A percentile compares a stretch with the other conserved stretches of the same genome.
These are phyloP conservation scores for Drosophila mayaguana DNA, from an alignment of 2,888 invertebrate species.

Conservation along the genomic window DNA sequence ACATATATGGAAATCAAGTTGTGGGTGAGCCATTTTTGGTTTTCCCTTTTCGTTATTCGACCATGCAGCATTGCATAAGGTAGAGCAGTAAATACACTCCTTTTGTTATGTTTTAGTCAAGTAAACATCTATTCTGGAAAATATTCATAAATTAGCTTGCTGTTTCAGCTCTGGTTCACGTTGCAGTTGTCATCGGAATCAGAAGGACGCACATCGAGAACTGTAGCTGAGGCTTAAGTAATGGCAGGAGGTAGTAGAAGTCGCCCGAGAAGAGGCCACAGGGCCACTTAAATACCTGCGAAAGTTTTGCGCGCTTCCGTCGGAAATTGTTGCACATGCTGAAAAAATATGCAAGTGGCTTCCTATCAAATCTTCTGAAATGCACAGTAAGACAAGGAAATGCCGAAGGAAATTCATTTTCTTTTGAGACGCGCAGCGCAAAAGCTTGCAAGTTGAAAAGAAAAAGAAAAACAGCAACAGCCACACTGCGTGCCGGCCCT, in stretches of 20 bases:
- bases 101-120: background rate
- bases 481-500: constrained; percentile 30
- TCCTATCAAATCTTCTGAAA: constrained; percentile 48
- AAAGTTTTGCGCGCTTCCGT: constrained; percentile 72
- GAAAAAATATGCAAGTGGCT: constrained; percentile 12
- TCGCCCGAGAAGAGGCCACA: constrained; percentile 15
- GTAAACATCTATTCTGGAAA: background rate
- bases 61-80: background rate
- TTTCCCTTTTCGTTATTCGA: background rate
- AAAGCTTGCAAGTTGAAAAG: constrained; percentile 42
- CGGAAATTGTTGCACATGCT: constrained; percentile 67
- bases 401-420: constrained; percentile 70
- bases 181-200: background rate
- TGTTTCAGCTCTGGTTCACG: background rate
- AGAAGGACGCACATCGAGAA: background rate
- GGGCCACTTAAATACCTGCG: constrained; percentile 76
- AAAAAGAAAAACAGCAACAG: constrained; percentile 55
- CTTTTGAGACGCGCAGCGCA: constrained; percentile 48
- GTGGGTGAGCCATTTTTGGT: background rate
- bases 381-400: constrained; percentile 67
- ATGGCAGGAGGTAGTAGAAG: constrained; percentile 12
- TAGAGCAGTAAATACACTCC: background rate
- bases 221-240: constrained; percentile 18
- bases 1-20: background rate
- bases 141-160: background rate